Evolutionary conservation across 2,888 invertebrate species (phyloP).

Genomic region (Drosophila melanosoma): DNA sequence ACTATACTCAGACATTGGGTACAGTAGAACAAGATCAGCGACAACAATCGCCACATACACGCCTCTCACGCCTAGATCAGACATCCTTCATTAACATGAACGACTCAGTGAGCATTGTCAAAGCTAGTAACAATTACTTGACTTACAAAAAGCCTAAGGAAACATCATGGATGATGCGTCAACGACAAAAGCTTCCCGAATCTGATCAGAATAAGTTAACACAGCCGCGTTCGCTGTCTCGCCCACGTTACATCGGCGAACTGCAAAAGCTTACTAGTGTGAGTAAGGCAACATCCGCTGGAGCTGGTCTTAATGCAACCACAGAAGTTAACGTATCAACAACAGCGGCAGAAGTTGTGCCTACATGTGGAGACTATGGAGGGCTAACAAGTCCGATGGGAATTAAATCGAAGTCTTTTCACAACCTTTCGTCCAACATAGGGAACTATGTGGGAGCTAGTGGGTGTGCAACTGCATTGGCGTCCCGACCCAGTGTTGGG

Average conservation of each 20-base stretch:
- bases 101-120: constrained; percentile 15
- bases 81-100: constrained; percentile 61
- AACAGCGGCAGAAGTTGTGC: constrained; percentile 21
- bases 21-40: constrained; percentile 12
- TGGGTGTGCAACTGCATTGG: constrained; percentile 13
- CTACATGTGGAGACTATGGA: constrained; percentile 26
- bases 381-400: constrained; percentile 85
- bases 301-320: constrained; percentile 70
- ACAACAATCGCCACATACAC: constrained; percentile 43
- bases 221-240: constrained; percentile 81
- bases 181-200: constrained; percentile 34
- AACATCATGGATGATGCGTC: constrained; percentile 52
- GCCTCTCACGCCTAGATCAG: constrained; percentile 79
- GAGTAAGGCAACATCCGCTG: constrained; percentile 83
- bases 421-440: constrained; percentile 81
- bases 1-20: constrained; percentile 4
- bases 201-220: constrained; percentile 4
- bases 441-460: constrained; percentile 43
- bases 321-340: constrained; percentile 25
- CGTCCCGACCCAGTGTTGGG: constrained; percentile 57
- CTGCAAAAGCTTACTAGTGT: constrained; percentile 80
- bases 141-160: constrained; percentile 83
- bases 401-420: constrained; percentile 84
- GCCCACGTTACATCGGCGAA: constrained; percentile 83
- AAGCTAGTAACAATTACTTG: constrained; percentile 71